phyloP scores from a whole-genome alignment of 2,113 vertebrate species.

The Platichthys flesus region DNA sequence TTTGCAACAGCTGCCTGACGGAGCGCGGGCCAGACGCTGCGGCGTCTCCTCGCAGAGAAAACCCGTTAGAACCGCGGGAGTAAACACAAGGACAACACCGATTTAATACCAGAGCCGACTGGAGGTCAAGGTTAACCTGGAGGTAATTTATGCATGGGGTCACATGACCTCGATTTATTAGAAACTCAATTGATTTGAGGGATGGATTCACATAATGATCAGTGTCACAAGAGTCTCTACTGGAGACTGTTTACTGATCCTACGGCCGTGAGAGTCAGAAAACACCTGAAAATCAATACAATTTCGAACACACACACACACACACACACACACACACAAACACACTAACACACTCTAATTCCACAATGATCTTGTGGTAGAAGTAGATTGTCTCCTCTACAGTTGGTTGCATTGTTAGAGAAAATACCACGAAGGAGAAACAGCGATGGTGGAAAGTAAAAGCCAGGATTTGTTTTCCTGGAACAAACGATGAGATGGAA shows the following conservation, averaged over 20 bases:
- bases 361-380: too few species aligned
- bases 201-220: neutral
- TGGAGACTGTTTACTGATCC: neutral
- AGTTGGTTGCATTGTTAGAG: too few species aligned
- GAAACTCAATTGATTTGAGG: neutral
- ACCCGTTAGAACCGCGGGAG: neutral
- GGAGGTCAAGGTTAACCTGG: slow-evolving; percentile 26
- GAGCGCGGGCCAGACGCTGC: neutral
- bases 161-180: neutral
- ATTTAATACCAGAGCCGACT: neutral
- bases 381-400: too few species aligned
- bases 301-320: neutral
- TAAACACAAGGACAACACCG: slow-evolving; percentile 10
- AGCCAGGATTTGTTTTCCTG: too few species aligned
- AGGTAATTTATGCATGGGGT: slow-evolving; percentile 31
- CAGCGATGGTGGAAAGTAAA: too few species aligned
- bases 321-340: too few species aligned
- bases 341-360: too few species aligned
- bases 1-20: slow-evolving; percentile 56
- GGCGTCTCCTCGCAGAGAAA: neutral
- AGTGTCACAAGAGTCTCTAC: neutral
- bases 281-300: neutral
- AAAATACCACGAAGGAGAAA: too few species aligned
- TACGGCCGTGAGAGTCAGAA: too few species aligned
- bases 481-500: too few species aligned